Conservation (phyloP, 2,797 vertebrate species). For the Sardinella longiceps region DNA sequence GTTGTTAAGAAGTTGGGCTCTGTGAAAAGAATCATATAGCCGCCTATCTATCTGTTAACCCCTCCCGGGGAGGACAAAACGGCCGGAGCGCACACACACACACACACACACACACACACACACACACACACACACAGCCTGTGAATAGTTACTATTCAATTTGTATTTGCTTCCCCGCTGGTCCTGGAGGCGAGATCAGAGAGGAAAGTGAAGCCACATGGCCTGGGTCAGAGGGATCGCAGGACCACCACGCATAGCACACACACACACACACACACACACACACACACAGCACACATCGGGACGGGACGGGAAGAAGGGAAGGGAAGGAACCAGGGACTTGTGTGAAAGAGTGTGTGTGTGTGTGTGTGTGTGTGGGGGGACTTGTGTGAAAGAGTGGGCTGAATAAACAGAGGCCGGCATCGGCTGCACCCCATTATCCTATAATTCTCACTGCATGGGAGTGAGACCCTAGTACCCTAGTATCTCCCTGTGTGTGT, state of each 20-base stretch:
- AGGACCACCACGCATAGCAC: constrained; percentile 96
- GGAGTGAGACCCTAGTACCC: no score
- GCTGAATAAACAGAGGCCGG: constrained; percentile 97
- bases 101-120: no score
- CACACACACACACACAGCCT: no score
- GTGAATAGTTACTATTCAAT: constrained; percentile 99
- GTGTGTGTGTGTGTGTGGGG: no score
- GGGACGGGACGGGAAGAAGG: no score
- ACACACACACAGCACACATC: no score
- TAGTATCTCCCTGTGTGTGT: no score
- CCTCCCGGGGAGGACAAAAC: constrained; percentile 81
- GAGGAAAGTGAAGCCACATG: constrained; percentile 99
- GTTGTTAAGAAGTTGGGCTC: constrained; percentile 41
- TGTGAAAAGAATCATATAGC: constrained; percentile 60
- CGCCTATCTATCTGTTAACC: constrained; percentile 74
- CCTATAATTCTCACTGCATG: constrained; percentile 96
- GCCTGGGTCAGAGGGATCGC: constrained; percentile 96
- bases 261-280: no score
- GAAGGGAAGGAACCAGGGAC: constrained; percentile 87
- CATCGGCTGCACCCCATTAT: constrained; percentile 95
- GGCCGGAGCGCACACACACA: no score
- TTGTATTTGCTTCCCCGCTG: constrained; percentile 99
- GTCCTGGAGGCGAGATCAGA: constrained; percentile 99
- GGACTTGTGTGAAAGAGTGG: constrained; percentile 96
- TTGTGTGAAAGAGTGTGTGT: constrained; percentile 97